A percentile compares a stretch with the other conserved stretches of the same genome.
Conservation (phyloP, 2,113 vertebrate genomes). For the Pomatorhinus ruficollis region DNA sequence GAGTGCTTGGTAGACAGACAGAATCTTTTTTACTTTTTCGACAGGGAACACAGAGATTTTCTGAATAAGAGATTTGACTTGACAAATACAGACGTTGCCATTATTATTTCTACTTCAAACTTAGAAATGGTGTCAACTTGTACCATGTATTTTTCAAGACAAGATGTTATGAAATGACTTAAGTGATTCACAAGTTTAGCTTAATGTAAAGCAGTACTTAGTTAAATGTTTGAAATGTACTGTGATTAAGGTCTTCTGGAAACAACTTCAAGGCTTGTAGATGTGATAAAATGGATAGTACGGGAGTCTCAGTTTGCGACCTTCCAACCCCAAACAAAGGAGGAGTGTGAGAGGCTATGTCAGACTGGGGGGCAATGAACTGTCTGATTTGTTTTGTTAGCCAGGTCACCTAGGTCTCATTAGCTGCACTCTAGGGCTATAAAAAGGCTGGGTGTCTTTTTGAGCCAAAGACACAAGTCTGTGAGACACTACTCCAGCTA, state of each 20-base stretch:
- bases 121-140: background rate
- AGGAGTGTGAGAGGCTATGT: background rate
- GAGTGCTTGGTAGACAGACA: background rate
- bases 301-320: background rate
- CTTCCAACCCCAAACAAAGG: background rate
- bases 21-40: background rate
- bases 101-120: slow-evolving; percentile 1
- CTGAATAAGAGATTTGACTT: slow-evolving; percentile 4
- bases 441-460: background rate
- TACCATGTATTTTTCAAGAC: background rate
- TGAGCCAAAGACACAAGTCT: background rate
- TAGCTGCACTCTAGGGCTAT: background rate
- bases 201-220: background rate
- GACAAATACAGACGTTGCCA: slow-evolving; percentile 11
- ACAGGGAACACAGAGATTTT: background rate
- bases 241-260: background rate
- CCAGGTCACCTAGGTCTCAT: background rate
- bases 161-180: background rate
- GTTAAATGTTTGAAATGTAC: background rate
- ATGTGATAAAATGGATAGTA: background rate
- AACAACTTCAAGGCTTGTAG: background rate
- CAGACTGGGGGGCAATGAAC: background rate
- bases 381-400: background rate
- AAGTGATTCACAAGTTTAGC: background rate
- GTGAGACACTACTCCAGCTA: background rate